These are phyloP conservation scores for Archivesica marissinica DNA, from an alignment of 1,140 invertebrate genomes.

Conservation along the genomic window DNA sequence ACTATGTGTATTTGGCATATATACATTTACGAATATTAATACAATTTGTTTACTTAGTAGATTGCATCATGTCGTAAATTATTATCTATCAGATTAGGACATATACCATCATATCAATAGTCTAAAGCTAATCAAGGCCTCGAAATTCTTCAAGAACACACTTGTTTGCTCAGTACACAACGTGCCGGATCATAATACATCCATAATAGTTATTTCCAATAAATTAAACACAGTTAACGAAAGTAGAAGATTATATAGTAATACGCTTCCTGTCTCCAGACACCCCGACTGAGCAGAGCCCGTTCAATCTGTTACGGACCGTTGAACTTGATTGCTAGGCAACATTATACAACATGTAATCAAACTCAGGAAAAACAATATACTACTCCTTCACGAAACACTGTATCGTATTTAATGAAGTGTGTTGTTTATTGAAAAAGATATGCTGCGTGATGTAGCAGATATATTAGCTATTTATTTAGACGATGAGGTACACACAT, in stretches of 20 bases:
- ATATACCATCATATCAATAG: background rate
- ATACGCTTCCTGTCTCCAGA: background rate
- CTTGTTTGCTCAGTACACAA: conserved; percentile 1
- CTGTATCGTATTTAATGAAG: background rate
- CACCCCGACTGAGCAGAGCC: background rate
- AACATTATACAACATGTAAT: background rate
- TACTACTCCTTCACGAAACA: background rate
- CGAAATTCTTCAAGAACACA: background rate
- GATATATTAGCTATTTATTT: too few relatives aligned
- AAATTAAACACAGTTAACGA: conserved; percentile 4
- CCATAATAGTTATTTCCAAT: conserved; percentile 9
- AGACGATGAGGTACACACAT: too few relatives aligned
- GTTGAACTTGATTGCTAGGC: background rate
- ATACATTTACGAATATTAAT: background rate
- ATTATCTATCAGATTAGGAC: background rate
- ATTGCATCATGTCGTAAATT: background rate
- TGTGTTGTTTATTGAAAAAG: background rate
- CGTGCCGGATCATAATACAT: background rate
- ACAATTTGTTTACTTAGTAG: background rate
- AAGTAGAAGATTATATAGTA: background rate
- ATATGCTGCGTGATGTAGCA: too few relatives aligned
- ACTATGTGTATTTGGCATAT: too few relatives aligned
- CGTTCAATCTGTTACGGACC: conserved; percentile 11
- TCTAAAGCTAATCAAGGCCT: background rate
- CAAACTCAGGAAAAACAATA: background rate